Evolutionary conservation across 1,140 invertebrate genomes (phyloP).

Genomic region (Phocides pigmalion): DNA sequence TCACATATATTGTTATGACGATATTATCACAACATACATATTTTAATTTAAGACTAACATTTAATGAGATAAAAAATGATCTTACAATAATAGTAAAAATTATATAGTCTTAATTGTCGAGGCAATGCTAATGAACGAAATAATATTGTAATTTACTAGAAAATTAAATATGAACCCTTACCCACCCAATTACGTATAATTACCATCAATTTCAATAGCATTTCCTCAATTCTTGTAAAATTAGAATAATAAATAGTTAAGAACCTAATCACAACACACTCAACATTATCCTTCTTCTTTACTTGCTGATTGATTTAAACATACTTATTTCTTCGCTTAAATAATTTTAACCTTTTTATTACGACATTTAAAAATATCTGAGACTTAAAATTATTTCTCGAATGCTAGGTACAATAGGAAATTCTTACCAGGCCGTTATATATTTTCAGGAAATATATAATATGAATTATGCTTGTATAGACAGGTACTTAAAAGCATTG

Average conservation of each 20-base stretch:
- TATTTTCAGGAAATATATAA: no score
- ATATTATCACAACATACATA: constrained; percentile 5
- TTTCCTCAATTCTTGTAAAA: constrained; percentile 60
- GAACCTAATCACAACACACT: constrained; percentile 30
- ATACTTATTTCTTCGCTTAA: no score
- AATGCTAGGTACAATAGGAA: no score
- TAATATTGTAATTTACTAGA: background rate
- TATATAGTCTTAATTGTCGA: constrained; percentile 44
- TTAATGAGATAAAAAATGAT: no score
- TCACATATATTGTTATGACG: background rate
- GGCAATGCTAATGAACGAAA: constrained; percentile 58
- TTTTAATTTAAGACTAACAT: background rate
- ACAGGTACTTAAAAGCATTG: no score
- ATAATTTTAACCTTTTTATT: no score
- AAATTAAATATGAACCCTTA: constrained; percentile 3
- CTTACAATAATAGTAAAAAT: no score
- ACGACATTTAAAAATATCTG: no score
- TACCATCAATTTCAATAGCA: constrained; percentile 53
- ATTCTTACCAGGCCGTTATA: no score
- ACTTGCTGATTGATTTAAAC: no score
- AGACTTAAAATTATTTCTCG: no score
- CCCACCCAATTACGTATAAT: background rate
- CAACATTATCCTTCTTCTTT: background rate
- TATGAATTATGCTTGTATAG: no score
- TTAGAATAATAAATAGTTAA: constrained; percentile 42